A percentile compares a stretch with the other conserved stretches of the same genome.
phyloP scores from a whole-genome alignment of 2,113 vertebrate genomes.

The Scortum barcoo region DNA sequence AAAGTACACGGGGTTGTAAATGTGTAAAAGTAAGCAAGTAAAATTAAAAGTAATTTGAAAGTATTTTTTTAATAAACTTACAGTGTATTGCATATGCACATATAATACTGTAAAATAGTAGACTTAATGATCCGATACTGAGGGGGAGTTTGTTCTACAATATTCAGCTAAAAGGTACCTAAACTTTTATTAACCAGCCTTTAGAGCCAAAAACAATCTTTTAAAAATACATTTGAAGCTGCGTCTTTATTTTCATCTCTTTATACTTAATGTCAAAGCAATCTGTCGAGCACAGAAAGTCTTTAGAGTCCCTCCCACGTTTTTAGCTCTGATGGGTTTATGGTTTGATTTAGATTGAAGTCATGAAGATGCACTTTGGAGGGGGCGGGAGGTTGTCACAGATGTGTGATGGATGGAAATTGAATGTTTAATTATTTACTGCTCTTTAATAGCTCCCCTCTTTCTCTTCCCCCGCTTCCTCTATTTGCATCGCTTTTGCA shows the following conservation, averaged over 20 bases:
- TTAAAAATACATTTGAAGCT: neutral
- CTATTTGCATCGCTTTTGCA: slow-evolving; percentile 16
- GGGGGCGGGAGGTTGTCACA: neutral
- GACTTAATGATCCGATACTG: neutral
- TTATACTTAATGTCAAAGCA: neutral
- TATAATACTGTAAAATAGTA: neutral
- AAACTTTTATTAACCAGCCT: neutral
- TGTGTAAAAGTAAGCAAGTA: neutral
- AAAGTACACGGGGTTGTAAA: neutral
- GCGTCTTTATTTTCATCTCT: neutral
- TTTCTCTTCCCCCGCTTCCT: neutral
- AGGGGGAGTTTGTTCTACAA: neutral
- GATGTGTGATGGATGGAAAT: slow-evolving; percentile 20
- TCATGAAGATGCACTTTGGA: neutral
- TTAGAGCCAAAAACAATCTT: neutral
- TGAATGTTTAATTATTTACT: slow-evolving; percentile 20
- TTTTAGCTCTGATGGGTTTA: neutral
- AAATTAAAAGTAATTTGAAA: no score
- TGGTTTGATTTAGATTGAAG: slow-evolving; percentile 3
- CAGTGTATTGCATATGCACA: no score
- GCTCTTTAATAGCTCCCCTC: neutral
- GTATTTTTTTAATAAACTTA: neutral
- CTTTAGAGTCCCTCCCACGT: neutral
- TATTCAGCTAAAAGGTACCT: neutral
- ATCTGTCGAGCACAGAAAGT: neutral